Evolutionary conservation across 2,888 invertebrate species (phyloP).

Genomic region (Drosophila pseudotakahashii): DNA sequence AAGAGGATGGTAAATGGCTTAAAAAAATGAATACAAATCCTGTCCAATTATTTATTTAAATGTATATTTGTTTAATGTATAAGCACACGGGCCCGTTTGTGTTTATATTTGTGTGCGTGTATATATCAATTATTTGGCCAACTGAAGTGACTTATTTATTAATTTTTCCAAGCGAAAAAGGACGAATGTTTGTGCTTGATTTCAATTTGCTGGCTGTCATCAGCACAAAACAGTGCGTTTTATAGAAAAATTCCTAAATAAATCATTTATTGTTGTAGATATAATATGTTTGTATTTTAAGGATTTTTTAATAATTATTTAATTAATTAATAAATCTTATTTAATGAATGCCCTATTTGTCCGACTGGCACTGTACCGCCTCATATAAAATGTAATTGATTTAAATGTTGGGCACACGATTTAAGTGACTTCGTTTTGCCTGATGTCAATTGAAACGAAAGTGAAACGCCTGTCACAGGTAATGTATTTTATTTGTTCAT

Average conservation of each 20-base stretch:
- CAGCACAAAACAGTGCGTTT: conserved; percentile 3
- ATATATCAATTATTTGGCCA: conserved; percentile 40
- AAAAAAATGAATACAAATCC: conserved; percentile 22
- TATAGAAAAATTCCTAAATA: background rate
- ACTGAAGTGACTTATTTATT: conserved; percentile 46
- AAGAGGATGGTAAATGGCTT: conserved; percentile 31
- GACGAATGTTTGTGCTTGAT: conserved; percentile 31
- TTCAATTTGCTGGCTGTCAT: conserved; percentile 27
- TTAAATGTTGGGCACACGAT: conserved; percentile 36
- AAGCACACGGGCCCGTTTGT: background rate
- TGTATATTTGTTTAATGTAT: conserved; percentile 30
- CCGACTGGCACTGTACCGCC: conserved; percentile 7
- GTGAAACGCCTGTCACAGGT: conserved; percentile 54
- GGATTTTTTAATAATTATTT: background rate
- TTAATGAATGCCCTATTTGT: background rate
- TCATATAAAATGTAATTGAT: conserved; percentile 24
- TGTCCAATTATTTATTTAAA: conserved; percentile 48
- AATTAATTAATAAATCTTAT: too few relatives aligned
- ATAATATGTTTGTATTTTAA: background rate
- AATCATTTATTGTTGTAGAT: background rate
- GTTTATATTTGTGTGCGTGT: conserved; percentile 12
- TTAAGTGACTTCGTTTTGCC: conserved; percentile 53
- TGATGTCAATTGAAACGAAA: conserved; percentile 71
- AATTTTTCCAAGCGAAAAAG: conserved; percentile 14
- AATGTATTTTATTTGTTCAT: conserved; percentile 33